phyloP scores from a whole-genome alignment of 1,140 invertebrate species.

The Marisa cornuarietis region DNA sequence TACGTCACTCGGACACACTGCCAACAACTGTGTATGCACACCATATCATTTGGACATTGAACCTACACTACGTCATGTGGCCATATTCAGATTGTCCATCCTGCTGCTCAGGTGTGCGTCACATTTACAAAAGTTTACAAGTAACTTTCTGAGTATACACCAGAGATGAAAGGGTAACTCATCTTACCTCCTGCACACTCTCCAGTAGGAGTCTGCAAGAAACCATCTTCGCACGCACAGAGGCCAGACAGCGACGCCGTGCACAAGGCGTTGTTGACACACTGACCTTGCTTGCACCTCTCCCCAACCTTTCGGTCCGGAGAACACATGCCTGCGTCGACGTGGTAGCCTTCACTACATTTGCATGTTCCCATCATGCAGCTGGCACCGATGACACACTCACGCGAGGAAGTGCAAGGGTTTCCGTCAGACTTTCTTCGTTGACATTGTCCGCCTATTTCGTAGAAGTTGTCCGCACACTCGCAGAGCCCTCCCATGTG shows the following conservation, averaged over 20 bases:
- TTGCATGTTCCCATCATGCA: slow-evolving; percentile 13
- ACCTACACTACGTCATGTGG: too few species aligned
- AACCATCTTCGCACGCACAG: slow-evolving; percentile 18
- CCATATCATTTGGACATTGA: too few species aligned
- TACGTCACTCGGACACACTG: too few species aligned
- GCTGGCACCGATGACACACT: slow-evolving; percentile 20
- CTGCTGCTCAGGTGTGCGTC: too few species aligned
- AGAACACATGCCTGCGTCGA: slow-evolving; percentile 19
- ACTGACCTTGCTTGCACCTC: slow-evolving; percentile 21
- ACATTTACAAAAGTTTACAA: too few species aligned
- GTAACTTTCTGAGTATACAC: too few species aligned
- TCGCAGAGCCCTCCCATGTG: slow-evolving; percentile 9
- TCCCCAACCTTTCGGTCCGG: slow-evolving; percentile 18
- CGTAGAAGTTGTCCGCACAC: slow-evolving; percentile 22
- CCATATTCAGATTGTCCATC: too few species aligned
- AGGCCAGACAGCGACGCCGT: slow-evolving; percentile 21
- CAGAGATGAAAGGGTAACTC: too few species aligned
- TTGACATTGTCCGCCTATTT: slow-evolving; percentile 8
- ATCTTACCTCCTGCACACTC: slow-evolving; percentile 15
- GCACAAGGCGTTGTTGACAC: slow-evolving; percentile 29
- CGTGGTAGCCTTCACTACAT: slow-evolving; percentile 22
- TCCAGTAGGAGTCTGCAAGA: slow-evolving; percentile 9
- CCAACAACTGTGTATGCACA: too few species aligned
- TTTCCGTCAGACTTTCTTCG: slow-evolving; percentile 17
- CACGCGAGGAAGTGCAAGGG: slow-evolving; percentile 14